Base-by-base conservation (phyloP, 1,140 invertebrate genomes). In the Neodiprion lecontei region DNA sequence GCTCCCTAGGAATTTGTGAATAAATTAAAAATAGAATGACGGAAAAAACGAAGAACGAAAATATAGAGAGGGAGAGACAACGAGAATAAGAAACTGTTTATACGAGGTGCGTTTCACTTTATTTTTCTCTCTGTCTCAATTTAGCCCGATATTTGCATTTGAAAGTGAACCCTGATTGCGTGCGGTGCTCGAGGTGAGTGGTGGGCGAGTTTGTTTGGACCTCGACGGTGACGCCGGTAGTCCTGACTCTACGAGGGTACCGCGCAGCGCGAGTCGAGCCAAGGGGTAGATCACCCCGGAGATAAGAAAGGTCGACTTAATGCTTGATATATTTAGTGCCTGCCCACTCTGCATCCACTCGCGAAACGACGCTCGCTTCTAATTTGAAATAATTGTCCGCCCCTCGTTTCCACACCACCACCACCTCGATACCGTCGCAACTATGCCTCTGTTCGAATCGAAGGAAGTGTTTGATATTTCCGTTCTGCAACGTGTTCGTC, bases 101-200 rank as follows among this genome's bases (percentile, higher is more conserved):
- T 40, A 40, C 28, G 28, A 40, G 28, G 28, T 40, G 28, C 28
- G 28, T 40, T 40, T 40, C 2, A 1, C 28, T 40, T 40, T 21
- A 21, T 40, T 40, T 40, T 40, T 40, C 28, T 40, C 28, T 40
- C 28, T 40, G 28, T 40, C 28, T 40, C 28, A 40, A 40, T 40
- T 40, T 40, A 40, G 28, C 53, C n/a, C 9, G n/a, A 61, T 61
- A 61, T 61, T 61, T 61, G 53, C 53, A 61, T 61, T 14, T 61
- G 53, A 61, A 61, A 61, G 53, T 61, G n/a, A 61, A 61, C n/a
- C 11, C 53, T 61, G 53, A 61, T 61, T 61, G 53, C 53, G n/a
- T 14, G 53, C 4, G n/a, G 53, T 61, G 11, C 53, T 40, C 28
- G 28, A 40, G 28, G 1, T 40, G 28, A 40, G 28, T 40, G 28